Conservation (phyloP, 2,888 invertebrate genomes). For the Drosophila kanekoi region DNA sequence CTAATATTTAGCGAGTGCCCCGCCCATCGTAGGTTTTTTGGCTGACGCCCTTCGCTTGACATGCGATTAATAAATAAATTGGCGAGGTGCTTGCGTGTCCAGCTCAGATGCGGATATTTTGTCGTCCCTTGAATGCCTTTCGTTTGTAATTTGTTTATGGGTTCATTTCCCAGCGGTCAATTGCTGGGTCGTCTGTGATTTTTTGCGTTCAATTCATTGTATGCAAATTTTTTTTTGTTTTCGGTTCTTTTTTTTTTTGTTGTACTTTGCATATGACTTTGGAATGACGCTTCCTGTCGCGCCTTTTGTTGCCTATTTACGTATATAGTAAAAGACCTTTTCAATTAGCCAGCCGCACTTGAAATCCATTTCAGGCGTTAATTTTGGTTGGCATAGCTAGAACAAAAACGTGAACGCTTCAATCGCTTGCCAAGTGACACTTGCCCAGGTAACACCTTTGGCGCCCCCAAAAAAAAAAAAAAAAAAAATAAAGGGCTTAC, state of each 20-base stretch:
- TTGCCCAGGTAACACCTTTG: constrained; percentile 54
- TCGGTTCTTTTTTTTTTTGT: constrained; percentile 15
- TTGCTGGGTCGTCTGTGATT: constrained; percentile 82
- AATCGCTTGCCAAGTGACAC: constrained; percentile 81
- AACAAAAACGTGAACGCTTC: constrained; percentile 72
- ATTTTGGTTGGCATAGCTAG: constrained; percentile 55
- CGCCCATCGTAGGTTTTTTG: constrained; percentile 22
- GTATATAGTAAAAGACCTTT: constrained; percentile 51
- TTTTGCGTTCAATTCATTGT: constrained; percentile 39
- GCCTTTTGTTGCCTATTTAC: constrained; percentile 48
- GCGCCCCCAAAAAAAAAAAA: constrained; percentile 9
- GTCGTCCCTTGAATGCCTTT: constrained; percentile 61
- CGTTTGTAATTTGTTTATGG: constrained; percentile 79
- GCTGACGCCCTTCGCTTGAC: constrained; percentile 55
- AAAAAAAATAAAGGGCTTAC: constrained; percentile 31
- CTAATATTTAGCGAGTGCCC: constrained; percentile 49
- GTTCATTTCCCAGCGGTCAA: constrained; percentile 84
- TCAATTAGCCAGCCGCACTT: constrained; percentile 78
- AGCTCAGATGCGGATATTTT: constrained; percentile 21
- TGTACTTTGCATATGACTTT: constrained; percentile 25
- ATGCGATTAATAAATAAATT: constrained; percentile 82
- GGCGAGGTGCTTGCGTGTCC: constrained; percentile 62
- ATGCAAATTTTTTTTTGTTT: constrained; percentile 22
- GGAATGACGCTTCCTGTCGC: constrained; percentile 55
- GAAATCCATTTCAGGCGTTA: constrained; percentile 77